Evolutionary conservation across 2,888 invertebrate genomes (phyloP), one percentile per base, ranked within the genome.

Genomic region (Gonocerus acuteangulatus): DNA sequence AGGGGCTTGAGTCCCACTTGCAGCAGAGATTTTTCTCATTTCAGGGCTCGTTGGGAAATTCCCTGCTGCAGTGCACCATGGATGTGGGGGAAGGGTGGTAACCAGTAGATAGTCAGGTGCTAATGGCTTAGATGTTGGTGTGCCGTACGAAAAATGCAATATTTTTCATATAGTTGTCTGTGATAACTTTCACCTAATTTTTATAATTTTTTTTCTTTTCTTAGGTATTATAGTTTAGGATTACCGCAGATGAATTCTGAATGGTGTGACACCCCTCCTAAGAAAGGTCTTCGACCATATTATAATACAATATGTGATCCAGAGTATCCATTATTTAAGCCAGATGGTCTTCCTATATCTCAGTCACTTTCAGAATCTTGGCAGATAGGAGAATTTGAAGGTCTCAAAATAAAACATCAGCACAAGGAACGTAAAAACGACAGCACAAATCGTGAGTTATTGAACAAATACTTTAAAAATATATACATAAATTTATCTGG

Each of bases 291-390:
- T 9, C 76, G 74, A 48, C 75, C 76, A 36, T 78, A 78, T 60
- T 82, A 80, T 23, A 81, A 83, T 71, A 87, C 89, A 0, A 87
- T 89, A 58, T 82, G 85, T 47, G 90, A 90, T 73, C 89, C 90
- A 1, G 79, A 79, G 63, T 87, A 84, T 76, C 89, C 89, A 0
- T 82, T 87, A 19, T 87, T 88, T 68, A 82, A 84, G 70, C 79
- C 80, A 62, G 85, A 88, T 67, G 89, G 89, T 0, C 79, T 84
- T 49, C 83, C 85, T 3, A 84, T 85, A 61, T 89, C 89, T 0
- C 82, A 83, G 66, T 82, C 82, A 4, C 75, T 89, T 0, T 87
- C 86, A 72, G 82, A 84, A 68, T 81, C 85, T 68, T 83, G 84
- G 68, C 74, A 87, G 56, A 80, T 83, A 42, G 80, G 82, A 66